These are phyloP conservation scores for Pterocles orientalis DNA, from an alignment of 2,113 vertebrate genomes.

Conservation along the genomic window DNA sequence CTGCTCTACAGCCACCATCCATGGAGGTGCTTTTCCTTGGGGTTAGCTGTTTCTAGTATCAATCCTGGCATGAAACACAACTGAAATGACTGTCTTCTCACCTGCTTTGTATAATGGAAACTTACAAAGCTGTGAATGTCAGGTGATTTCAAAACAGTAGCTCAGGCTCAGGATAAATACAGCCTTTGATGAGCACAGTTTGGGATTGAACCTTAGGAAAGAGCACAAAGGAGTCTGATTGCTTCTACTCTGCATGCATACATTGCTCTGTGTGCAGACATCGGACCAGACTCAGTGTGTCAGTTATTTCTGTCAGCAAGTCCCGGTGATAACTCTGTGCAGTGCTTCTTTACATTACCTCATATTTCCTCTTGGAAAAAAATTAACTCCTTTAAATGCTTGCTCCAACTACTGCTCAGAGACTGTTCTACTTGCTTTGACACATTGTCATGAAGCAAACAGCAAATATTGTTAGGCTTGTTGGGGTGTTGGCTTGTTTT, in stretches of 20 bases:
- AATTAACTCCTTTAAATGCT: neutral
- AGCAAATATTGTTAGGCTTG: neutral
- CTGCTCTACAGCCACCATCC: neutral
- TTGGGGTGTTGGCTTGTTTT: neutral
- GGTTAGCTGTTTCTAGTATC: neutral
- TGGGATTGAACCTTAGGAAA: neutral
- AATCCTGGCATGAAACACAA: neutral
- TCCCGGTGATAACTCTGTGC: neutral
- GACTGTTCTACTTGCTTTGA: neutral
- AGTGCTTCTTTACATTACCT: neutral
- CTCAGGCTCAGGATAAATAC: neutral
- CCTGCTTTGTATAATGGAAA: neutral
- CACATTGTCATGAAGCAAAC: neutral
- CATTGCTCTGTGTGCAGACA: neutral
- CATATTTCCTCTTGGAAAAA: neutral
- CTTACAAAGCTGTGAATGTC: neutral
- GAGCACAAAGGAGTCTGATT: neutral
- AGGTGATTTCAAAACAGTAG: neutral
- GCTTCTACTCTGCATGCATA: neutral
- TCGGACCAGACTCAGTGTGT: neutral
- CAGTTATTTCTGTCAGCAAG: neutral
- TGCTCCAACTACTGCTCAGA: neutral
- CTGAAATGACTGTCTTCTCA: neutral
- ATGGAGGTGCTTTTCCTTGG: neutral
- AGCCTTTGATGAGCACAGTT: accelerated